Evolutionary conservation across 2,888 invertebrate species (phyloP).

Genomic region (Morpho achilles): DNA sequence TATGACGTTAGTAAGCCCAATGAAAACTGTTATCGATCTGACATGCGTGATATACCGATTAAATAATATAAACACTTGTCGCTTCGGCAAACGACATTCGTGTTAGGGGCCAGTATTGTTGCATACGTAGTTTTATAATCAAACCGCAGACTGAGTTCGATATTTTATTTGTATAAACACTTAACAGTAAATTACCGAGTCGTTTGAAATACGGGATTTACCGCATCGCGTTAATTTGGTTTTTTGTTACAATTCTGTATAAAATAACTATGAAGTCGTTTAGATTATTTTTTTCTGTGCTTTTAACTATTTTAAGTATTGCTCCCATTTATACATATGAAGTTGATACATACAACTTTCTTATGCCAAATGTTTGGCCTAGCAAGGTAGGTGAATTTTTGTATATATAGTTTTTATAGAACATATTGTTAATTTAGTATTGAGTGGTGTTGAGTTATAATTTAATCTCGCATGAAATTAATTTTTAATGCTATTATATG

Average conservation of each 20-base stretch:
- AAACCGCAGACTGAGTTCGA: conserved; percentile 2
- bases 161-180: conserved; percentile 12
- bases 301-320: conserved; percentile 23
- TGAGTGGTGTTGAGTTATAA: no score
- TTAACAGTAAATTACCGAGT: conserved; percentile 16
- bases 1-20: conserved; percentile 49
- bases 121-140: neutral
- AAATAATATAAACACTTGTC: conserved; percentile 50
- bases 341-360: conserved; percentile 81
- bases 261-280: conserved; percentile 22
- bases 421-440: no score
- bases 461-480: no score
- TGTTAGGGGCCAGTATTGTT: neutral
- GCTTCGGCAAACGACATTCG: conserved; percentile 28
- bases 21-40: conserved; percentile 46
- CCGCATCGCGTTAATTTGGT: conserved; percentile 16
- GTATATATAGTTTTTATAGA: neutral
- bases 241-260: neutral
- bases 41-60: conserved; percentile 26
- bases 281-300: conserved; percentile 19
- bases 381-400: conserved; percentile 81
- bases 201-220: conserved; percentile 17
- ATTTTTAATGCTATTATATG: no score
- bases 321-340: conserved; percentile 39
- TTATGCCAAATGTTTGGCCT: conserved; percentile 91